These are phyloP conservation scores for Eriosoma lanigerum DNA, from an alignment of 1,140 invertebrate genomes.

Conservation along the genomic window DNA sequence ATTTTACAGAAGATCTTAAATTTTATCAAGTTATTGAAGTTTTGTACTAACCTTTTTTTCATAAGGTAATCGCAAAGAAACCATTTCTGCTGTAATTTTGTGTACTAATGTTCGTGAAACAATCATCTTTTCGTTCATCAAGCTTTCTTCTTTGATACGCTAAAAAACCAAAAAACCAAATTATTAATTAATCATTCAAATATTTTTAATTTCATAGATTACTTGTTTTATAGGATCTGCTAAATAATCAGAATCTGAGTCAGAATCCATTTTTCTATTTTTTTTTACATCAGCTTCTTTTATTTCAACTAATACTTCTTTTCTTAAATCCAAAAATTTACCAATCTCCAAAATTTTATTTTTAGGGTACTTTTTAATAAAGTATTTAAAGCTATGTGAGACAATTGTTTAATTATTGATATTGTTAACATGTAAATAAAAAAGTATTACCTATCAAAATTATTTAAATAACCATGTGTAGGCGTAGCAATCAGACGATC, in stretches of 20 bases:
- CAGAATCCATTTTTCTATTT: constrained; percentile 55
- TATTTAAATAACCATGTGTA: constrained; percentile 86
- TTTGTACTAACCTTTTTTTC: constrained; percentile 82
- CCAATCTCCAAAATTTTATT: constrained; percentile 76
- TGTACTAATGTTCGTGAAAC: constrained; percentile 78
- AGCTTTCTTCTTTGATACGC: constrained; percentile 77
- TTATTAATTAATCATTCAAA: not conserved
- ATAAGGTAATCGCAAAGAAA: constrained; percentile 85
- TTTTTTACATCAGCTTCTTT: constrained; percentile 67
- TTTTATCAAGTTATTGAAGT: not conserved
- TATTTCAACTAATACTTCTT: constrained; percentile 71
- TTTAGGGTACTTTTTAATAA: constrained; percentile 79
- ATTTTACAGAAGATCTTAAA: constrained; percentile 55
- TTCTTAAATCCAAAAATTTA: constrained; percentile 78
- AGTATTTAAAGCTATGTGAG: constrained; percentile 78
- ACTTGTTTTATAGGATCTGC: constrained; percentile 51
- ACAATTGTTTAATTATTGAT: not conserved
- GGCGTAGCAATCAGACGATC: constrained; percentile 84
- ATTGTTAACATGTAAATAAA: no score
- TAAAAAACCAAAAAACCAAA: constrained; percentile 54
- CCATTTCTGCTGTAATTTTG: constrained; percentile 82
- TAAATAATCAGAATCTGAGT: constrained; percentile 53
- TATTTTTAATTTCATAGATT: not conserved
- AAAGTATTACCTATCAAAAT: constrained; percentile 84
- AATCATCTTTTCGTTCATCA: constrained; percentile 83